These are phyloP conservation scores for Tinea trinotella DNA, from an alignment of 2,888 invertebrate genomes.

Conservation along the genomic window DNA sequence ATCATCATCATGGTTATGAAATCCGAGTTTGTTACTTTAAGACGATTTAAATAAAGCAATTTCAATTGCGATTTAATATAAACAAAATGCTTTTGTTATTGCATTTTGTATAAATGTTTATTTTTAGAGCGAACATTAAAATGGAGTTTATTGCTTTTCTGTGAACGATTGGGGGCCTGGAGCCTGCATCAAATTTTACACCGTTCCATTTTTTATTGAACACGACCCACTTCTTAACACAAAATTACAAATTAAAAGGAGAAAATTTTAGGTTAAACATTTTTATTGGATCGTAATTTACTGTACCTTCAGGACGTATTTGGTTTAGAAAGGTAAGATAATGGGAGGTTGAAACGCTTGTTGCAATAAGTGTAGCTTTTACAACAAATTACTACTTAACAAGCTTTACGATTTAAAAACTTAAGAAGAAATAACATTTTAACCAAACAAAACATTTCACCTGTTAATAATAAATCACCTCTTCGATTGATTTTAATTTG, in stretches of 20 bases:
- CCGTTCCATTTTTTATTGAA: conserved; percentile 44
- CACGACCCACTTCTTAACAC: conserved; percentile 41
- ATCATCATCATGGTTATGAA: too few relatives aligned
- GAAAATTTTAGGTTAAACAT: conserved; percentile 33
- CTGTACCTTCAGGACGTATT: conserved; percentile 36
- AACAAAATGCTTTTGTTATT: conserved; percentile 3
- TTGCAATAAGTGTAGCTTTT: not conserved
- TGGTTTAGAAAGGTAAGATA: conserved; percentile 4
- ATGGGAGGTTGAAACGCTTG: not conserved
- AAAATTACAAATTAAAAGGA: conserved; percentile 48
- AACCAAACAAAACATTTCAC: too few relatives aligned
- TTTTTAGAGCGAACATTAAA: conserved; percentile 10
- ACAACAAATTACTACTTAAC: too few relatives aligned
- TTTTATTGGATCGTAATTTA: conserved; percentile 47
- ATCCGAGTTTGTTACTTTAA: too few relatives aligned
- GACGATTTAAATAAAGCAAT: too few relatives aligned
- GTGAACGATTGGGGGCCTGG: conserved; percentile 38
- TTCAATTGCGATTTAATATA: not conserved
- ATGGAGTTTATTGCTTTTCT: conserved; percentile 26
- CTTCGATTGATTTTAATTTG: too few relatives aligned
- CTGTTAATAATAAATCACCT: too few relatives aligned
- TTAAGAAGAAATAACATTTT: too few relatives aligned
- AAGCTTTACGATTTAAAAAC: too few relatives aligned
- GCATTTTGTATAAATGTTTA: not conserved
- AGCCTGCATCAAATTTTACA: conserved; percentile 36